These are phyloP conservation scores for Pristis pectinata DNA, from an alignment of 2,797 vertebrate species.

Conservation along the genomic window DNA sequence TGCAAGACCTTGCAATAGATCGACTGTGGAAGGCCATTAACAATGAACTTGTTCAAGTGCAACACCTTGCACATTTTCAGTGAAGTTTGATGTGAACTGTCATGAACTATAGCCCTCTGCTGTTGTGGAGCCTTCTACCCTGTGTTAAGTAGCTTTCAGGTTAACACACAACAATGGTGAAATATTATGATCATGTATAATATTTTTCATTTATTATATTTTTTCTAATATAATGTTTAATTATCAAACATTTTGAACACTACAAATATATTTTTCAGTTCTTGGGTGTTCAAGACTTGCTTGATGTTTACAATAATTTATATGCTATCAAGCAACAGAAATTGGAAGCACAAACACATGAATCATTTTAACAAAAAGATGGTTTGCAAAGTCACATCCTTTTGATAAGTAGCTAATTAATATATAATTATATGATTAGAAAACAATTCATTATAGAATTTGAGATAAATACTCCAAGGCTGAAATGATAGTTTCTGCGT, in stretches of 20 bases:
- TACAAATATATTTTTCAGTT: not conserved
- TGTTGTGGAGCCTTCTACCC: not conserved
- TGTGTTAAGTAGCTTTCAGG: not conserved
- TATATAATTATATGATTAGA: not conserved
- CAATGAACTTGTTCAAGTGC: too few species aligned
- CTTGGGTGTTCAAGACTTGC: not conserved
- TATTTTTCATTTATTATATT: not conserved
- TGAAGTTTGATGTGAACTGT: not conserved
- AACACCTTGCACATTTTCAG: not conserved
- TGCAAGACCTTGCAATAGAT: too few species aligned
- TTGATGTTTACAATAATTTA: not conserved
- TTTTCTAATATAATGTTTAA: not conserved
- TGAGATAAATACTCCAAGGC: not conserved
- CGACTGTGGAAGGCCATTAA: too few species aligned
- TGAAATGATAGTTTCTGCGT: not conserved
- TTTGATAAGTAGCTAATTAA: not conserved
- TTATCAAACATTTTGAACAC: not conserved
- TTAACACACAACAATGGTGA: not conserved
- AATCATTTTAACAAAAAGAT: not conserved
- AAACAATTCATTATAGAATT: not conserved
- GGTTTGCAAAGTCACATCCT: not conserved
- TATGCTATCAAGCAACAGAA: not conserved
- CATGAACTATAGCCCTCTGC: not conserved
- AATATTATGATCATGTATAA: not conserved
- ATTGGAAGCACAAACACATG: constrained; percentile 18